A percentile compares a stretch with the other conserved stretches of the same genome.
Evolutionary conservation across 2,113 vertebrate genomes (phyloP).

Genomic region (Chiloscyllium plagiosum): DNA sequence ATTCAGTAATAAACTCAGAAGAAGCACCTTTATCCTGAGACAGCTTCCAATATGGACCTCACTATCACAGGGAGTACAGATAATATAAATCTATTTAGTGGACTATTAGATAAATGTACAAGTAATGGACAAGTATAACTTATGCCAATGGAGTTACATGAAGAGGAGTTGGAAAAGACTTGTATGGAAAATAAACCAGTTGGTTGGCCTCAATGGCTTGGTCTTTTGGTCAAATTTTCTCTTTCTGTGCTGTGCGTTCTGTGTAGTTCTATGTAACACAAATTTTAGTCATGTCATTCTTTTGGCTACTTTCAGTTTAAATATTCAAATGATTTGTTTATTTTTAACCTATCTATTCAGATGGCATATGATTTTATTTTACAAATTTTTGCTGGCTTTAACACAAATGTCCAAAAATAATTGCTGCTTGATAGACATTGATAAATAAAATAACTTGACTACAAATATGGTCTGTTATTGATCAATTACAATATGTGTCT

Average conservation of each 20-base stretch:
- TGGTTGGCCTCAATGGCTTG: not conserved
- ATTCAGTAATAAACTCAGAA: not conserved
- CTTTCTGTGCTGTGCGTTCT: not conserved
- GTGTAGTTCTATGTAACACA: not conserved
- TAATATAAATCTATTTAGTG: not conserved
- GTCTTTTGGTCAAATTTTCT: not conserved
- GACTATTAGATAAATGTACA: not conserved
- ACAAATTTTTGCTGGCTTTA: slow-evolving; percentile 27
- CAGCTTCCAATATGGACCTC: not conserved
- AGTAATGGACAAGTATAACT: not conserved
- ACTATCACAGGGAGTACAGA: not conserved
- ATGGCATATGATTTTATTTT: not conserved
- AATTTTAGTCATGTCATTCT: not conserved
- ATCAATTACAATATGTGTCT: slow-evolving; percentile 28
- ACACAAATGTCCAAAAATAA: not conserved
- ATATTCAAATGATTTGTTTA: not conserved
- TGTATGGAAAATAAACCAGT: not conserved
- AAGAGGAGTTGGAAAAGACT: not conserved
- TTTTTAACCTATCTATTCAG: not conserved
- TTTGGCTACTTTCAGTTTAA: not conserved
- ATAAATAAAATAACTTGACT: not conserved
- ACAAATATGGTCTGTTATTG: slow-evolving; percentile 28
- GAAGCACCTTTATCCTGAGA: not conserved
- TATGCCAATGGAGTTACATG: not conserved
- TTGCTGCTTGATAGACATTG: not conserved